Evolutionary conservation across 2,797 vertebrate genomes (phyloP).

Genomic region (Melanotaenia parkinsoni): DNA sequence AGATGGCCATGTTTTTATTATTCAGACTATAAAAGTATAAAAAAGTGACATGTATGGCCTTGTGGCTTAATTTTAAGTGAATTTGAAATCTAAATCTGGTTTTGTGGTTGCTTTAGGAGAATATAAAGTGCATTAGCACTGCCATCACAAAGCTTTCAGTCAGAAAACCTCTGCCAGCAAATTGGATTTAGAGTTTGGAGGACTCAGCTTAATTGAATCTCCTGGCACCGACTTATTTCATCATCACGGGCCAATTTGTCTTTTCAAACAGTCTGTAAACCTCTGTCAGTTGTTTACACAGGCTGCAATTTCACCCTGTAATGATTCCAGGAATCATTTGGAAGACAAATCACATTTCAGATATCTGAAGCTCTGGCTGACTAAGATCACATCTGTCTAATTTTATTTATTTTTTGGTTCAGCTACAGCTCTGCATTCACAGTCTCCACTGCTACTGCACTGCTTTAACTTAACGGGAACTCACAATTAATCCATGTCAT

Average conservation of each 20-base stretch:
- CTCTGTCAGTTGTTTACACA: constrained; percentile 41
- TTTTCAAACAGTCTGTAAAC: constrained; percentile 34
- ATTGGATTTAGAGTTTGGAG: constrained; percentile 42
- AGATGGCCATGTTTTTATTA: neutral
- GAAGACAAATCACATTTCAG: constrained; percentile 40
- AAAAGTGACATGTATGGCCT: neutral
- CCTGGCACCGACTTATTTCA: constrained; percentile 16
- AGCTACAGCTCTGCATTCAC: neutral
- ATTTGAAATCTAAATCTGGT: neutral
- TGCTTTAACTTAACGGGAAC: constrained; percentile 2
- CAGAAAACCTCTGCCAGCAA: constrained; percentile 13
- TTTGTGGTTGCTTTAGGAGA: constrained; percentile 11
- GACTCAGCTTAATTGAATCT: constrained; percentile 34
- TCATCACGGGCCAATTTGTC: constrained; percentile 45
- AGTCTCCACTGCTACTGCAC: neutral
- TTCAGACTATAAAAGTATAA: neutral
- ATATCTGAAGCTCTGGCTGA: constrained; percentile 33
- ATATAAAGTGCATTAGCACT: neutral
- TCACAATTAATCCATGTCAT: constrained; percentile 20
- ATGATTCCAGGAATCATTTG: constrained; percentile 54
- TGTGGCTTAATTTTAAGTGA: neutral
- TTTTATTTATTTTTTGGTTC: constrained; percentile 28
- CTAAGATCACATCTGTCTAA: constrained; percentile 44
- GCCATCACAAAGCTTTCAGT: constrained; percentile 6
- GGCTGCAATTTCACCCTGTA: constrained; percentile 26